Base-by-base conservation (phyloP, 2,113 vertebrate species). In the Dicrurus megarhynchus region DNA sequence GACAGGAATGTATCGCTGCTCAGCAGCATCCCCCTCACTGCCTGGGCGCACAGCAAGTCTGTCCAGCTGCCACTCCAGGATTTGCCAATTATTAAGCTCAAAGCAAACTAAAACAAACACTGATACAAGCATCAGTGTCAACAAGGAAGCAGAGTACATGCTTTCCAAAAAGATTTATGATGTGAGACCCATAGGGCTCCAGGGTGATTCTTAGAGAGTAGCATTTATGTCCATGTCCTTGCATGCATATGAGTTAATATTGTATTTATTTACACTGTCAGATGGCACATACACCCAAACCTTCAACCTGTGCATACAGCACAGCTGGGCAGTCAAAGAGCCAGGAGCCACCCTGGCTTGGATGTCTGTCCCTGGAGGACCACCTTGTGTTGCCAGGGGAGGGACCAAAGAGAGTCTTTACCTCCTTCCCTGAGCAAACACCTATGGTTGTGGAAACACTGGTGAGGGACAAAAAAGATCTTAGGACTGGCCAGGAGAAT, bases 31-130 rank as follows among this genome's bases (percentile, higher is more conserved):
- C 57, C 52, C 49, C 78, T 85, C 28, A 5, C 60, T 56, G 75
- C 44, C 71, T 35, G 55, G 63, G 42, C 0, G 1, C 55, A 37
- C 9, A 19, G 86, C 4, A 23, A 71, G 76, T 76, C 35, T 2
- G 81, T 50, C 59, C 90, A 95, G 88, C 80, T 96, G 90, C 67
- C 41, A 41, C 26, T 64, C 76, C 74, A 68, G 52, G 81, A 84
- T 83, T 55, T 87, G 57, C 46, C 79, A 81, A 20, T 79, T 88
- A 68, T 79, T 91, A 77, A 95, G 56, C 67, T 88, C 61, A 84
- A 83, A 93, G 60, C 15, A 79, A 94, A 92, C 49, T 53, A 91
- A 95, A 95, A 50, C 84, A 92, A 91, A 90, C 46, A 89, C 23
- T 47, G 59, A 82, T 42, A 63, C 27, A 73, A 87, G 35, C 37